Evolutionary conservation across 2,113 vertebrate genomes (phyloP), one percentile per base, ranked within the genome.

Genomic region (Girardinichthys multiradiatus): DNA sequence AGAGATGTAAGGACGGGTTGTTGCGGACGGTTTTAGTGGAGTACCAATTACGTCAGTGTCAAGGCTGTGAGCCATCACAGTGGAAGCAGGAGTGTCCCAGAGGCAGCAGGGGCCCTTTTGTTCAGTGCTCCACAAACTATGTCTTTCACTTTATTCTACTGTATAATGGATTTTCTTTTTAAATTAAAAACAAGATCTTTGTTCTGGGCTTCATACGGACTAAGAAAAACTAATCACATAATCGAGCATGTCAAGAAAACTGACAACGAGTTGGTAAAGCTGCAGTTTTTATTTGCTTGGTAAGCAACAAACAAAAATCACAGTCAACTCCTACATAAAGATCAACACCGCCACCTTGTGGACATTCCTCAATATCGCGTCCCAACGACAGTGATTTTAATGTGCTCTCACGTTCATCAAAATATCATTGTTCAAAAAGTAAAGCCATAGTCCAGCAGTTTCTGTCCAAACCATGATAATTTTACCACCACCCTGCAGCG

Each of bases 1-100:
- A 86, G 74, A 86, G 86, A 88, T 77, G 86, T 87, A 83, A 37
- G 88, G 87, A 90, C 81, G 81, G 87, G 80, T 87, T 90, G 80
- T 89, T 91, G 91, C 77, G 87, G 90, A 92, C 91, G 83, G 89
- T 88, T 94, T 93, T 91, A 93, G 87, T 89, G 91, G 86, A 89
- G 90, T 90, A 92, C 90, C 90, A 92, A 88, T 94, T 93, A 94
- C 89, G 85, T 90, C 91, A 81, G 86, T 84, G 90, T 94, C 89
- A 87, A 81, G 92, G 89, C 79, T 82, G 54, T 73, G 90, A 91
- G 82, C 86, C 84, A 82, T 77, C 82, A 73, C 82, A 84, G 84
- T 85, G 86, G 74, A 57, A 87, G 71, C 77, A 73, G 61, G 79
- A 28, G 72, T 68, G 84, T 81, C 74, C 76, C 74, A 29, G 77